Conservation (phyloP, 2,888 invertebrate genomes). For the Drosophila helvetica region DNA sequence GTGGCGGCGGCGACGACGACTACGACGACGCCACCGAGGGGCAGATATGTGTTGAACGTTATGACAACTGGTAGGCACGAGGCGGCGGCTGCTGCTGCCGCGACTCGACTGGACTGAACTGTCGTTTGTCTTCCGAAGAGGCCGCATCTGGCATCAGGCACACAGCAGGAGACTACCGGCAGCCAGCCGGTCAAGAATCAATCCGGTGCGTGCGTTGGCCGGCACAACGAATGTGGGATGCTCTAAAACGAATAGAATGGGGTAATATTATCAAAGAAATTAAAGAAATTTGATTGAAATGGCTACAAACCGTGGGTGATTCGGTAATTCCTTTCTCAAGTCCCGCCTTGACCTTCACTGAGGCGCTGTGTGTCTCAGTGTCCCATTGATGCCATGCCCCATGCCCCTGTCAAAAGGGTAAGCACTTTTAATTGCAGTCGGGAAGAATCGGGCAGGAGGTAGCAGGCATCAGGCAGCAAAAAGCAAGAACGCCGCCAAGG, state of each 20-base stretch:
- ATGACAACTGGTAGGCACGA: constrained; percentile 78
- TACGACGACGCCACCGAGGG: constrained; percentile 52
- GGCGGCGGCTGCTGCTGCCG: constrained; percentile 45
- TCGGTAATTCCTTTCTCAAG: background rate
- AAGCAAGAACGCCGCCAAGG: constrained; percentile 59
- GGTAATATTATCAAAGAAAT: background rate
- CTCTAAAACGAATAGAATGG: constrained; percentile 30
- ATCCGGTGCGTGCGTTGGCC: constrained; percentile 18
- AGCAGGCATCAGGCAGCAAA: constrained; percentile 15
- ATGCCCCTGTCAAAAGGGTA: constrained; percentile 43
- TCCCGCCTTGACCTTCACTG: constrained; percentile 6
- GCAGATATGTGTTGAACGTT: constrained; percentile 79
- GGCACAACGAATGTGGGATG: constrained; percentile 46
- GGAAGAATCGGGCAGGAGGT: constrained; percentile 18
- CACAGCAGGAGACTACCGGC: constrained; percentile 70
- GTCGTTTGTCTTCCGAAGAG: constrained; percentile 37
- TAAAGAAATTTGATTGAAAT: background rate
- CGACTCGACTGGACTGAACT: constrained; percentile 9
- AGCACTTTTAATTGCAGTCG: constrained; percentile 70
- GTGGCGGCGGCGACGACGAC: constrained; percentile 25
- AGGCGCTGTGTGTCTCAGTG: too few relatives aligned
- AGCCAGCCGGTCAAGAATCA: constrained; percentile 52
- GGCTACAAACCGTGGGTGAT: background rate
- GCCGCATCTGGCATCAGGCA: constrained; percentile 62
- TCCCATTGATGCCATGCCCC: background rate